Base-by-base conservation (phyloP, 2,113 vertebrate genomes). In the Ameiurus melas region DNA sequence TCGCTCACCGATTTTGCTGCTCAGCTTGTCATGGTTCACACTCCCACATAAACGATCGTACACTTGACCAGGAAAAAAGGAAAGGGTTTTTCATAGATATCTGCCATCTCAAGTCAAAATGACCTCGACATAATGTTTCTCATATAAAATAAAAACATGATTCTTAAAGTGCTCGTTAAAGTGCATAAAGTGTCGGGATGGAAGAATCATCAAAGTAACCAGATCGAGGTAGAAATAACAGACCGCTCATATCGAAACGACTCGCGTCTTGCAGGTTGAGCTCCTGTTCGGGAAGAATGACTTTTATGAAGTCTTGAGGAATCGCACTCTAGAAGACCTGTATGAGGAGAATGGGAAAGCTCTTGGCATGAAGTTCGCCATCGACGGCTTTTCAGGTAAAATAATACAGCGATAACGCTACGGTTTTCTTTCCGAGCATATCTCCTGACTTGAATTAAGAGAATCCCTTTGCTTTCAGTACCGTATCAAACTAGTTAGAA, bases 231-330 rank as follows among this genome's bases (percentile, higher is more conserved):
- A 66, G 62, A n/a, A 66, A 13, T 17, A 36, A 39, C n/a, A 20
- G 19, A 39, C 17, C 39, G 33, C 4, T 85, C 19, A 71, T 2
- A 9, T 10, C 17, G 27, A 16, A 70, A 51, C 2, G 36, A 25
- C 58, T 79, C 39, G 20, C 70, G 16, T 60, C 62, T 33, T 73
- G 39, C 92, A 98, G 97, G 95, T 97, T 73, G 96, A 97, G 91
- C 89, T 98, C 85, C 91, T 96, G 89, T 93, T 92, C 91, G 93
- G 91, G 57, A 90, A 88, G 91, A 95, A 96, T 68, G 93, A 94
- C 89, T 97, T 94, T 91, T 95, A 96, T 88, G 97, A 97, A 86
- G 96, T 98, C 17, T 93, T 98, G 92, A 96, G 95, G 75, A 97
- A 96, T 87, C 94, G 94, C 62, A 96, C 90, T 4, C 93, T 98